Percentiles rank a stretch among this genome's conserved stretches.
phyloP scores from a whole-genome alignment of 2,113 vertebrate genomes.

The Indicator maculatus region DNA sequence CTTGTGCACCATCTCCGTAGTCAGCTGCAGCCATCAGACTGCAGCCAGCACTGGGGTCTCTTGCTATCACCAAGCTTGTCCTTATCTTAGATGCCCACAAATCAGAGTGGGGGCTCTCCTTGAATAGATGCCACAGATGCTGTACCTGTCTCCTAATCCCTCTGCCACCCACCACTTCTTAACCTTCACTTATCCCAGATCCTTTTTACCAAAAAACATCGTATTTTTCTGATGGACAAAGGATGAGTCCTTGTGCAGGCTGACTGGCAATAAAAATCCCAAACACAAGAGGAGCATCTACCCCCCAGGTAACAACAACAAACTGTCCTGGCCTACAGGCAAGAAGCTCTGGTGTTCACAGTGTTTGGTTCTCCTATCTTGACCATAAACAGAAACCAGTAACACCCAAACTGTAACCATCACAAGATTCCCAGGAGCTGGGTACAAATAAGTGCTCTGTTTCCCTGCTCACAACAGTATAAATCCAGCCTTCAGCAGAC shows the following conservation, averaged over 20 bases:
- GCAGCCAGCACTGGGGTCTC: not conserved
- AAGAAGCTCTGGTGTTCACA: not conserved
- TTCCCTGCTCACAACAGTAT: not conserved
- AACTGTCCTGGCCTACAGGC: not conserved
- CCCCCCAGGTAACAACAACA: rapidly evolving
- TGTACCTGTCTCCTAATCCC: not conserved
- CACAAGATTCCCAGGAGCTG: not conserved
- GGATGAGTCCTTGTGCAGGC: not conserved
- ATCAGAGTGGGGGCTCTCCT: not conserved
- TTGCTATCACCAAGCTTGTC: rapidly evolving
- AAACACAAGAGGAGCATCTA: not conserved
- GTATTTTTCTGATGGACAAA: not conserved
- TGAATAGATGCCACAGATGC: rapidly evolving
- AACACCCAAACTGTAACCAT: rapidly evolving
- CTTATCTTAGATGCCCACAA: not conserved
- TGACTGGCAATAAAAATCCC: not conserved
- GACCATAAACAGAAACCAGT: not conserved
- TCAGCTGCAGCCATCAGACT: not conserved
- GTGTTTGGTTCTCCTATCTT: not conserved
- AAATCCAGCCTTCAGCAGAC: not conserved
- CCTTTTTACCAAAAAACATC: not conserved
- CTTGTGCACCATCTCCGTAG: rapidly evolving
- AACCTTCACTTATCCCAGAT: rapidly evolving
- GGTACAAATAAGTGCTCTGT: not conserved
- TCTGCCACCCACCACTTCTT: not conserved